Evolutionary conservation across 2,888 invertebrate species (phyloP).

Genomic region (Caenorhabditis sp.): DNA sequence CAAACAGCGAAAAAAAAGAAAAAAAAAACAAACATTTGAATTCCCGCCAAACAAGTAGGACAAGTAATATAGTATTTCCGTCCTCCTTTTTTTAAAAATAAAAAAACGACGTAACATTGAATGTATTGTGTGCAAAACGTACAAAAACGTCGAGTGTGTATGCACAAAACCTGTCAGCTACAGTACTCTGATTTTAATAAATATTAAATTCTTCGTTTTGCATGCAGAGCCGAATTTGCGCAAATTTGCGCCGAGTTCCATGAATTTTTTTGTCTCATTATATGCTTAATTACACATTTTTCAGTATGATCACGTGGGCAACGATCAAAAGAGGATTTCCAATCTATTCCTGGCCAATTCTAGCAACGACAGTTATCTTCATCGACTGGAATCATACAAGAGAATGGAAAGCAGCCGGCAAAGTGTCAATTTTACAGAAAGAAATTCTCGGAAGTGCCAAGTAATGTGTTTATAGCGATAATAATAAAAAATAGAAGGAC

Average conservation of each 20-base stretch:
- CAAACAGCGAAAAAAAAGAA: too few relatives aligned
- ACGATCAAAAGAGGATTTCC: constrained; percentile 50
- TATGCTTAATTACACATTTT: too few relatives aligned
- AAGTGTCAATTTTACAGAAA: constrained; percentile 47
- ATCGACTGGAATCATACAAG: constrained; percentile 67
- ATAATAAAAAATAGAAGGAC: not conserved
- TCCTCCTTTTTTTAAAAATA: not conserved
- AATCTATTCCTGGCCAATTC: constrained; percentile 54
- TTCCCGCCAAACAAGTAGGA: too few relatives aligned
- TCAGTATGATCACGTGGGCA: constrained; percentile 22
- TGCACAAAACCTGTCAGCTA: too few relatives aligned
- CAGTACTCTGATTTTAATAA: too few relatives aligned
- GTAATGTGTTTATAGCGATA: constrained; percentile 3
- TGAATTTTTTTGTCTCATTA: too few relatives aligned
- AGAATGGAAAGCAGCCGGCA: constrained; percentile 61
- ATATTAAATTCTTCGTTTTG: too few relatives aligned
- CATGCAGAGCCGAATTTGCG: too few relatives aligned
- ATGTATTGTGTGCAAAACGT: not conserved
- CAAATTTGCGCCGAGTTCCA: too few relatives aligned
- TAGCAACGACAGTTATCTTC: constrained; percentile 59
- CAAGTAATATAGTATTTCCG: too few relatives aligned
- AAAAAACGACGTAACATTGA: not conserved
- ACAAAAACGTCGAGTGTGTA: too few relatives aligned
- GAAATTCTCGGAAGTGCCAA: constrained; percentile 46
- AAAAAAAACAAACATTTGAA: too few relatives aligned